Base-by-base conservation (phyloP, 2,113 vertebrate genomes). In the Condylura cristata region DNA sequence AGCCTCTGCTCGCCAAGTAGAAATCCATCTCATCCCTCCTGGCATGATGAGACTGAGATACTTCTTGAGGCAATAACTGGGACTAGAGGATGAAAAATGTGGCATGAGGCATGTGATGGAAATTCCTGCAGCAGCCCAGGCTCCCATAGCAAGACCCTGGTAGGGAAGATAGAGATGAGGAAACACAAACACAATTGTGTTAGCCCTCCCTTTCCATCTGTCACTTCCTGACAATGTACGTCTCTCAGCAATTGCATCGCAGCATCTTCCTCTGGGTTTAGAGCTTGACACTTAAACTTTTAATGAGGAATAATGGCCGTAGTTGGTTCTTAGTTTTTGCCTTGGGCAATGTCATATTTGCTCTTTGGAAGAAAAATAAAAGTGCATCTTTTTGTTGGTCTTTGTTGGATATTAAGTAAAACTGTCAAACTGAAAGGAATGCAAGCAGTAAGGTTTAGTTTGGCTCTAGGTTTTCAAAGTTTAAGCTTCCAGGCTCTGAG, bases 281-380 rank as follows among this genome's bases (percentile, higher is more conserved):
- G 60, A 81, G 51, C 34, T 68, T 70, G 58, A 87, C 32, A 12
- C 13, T 56, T 41, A 18, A 60, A 39, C 34, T 87, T 80, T 89
- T 95, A 80, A 84, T 71, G 46, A 87, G 88, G 39, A 92, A 70
- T 70, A 34, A 71, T 46, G 68, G 84, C 32, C 70, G 66, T 48
- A 22, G 48, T 84, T 26, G 30, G 18, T 44, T 22, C 26, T 44
- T 28, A 3, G 46, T 34, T 34, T 53, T 30, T 5, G 3, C 9
- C 10, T 61, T 76, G 53, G 56, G 63, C 34, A 58, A 92, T 92
- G 58, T 18, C 26, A 66, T 85, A 2, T 74, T 86, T 76, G 82
- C 66, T 82, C 65, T 82, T 22, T 48, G 90, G 51, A 79, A 75
- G 83, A 89, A 91, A 86, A 79, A 28, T 84, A 39, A 66, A 92